Conservation (phyloP, 1,140 invertebrate species). For the Temnothorax curvispinosus region DNA sequence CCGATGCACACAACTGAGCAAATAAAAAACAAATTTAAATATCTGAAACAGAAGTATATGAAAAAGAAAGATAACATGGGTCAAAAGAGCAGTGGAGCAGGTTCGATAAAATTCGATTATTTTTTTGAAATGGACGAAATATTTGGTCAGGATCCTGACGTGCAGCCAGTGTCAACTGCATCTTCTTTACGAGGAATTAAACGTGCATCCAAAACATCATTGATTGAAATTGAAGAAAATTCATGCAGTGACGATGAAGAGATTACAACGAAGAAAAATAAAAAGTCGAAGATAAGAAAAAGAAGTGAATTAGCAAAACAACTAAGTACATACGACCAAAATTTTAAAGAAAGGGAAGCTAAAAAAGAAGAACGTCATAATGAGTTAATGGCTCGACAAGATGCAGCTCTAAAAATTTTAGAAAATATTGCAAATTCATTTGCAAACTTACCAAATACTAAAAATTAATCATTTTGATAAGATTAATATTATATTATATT, state of each 20-base stretch:
- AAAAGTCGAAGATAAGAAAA: not conserved
- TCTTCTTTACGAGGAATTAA: not conserved
- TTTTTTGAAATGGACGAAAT: conserved; percentile 20
- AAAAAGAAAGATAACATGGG: conserved; percentile 19
- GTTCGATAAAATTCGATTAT: not conserved
- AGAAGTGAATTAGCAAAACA: conserved; percentile 22
- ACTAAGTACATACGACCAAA: not conserved
- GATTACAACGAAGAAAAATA: not conserved
- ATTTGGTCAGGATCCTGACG: conserved; percentile 14
- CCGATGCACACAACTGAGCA: conserved; percentile 21
- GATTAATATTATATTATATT: not conserved
- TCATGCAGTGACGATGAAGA: not conserved
- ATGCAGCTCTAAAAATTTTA: conserved; percentile 30
- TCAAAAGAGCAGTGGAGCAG: not conserved
- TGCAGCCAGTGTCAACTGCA: conserved; percentile 14
- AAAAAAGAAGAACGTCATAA: not conserved
- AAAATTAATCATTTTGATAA: conserved; percentile 10
- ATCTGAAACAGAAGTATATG: conserved; percentile 9
- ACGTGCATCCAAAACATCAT: not conserved
- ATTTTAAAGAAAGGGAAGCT: conserved; percentile 4
- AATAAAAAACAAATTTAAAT: conserved; percentile 29
- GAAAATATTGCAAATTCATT: conserved; percentile 29
- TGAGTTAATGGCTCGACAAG: conserved; percentile 13
- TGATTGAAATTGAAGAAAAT: conserved; percentile 3
- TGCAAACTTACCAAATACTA: conserved; percentile 6